Base-by-base conservation (phyloP, 2,797 vertebrate genomes). In the Falco cherrug region DNA sequence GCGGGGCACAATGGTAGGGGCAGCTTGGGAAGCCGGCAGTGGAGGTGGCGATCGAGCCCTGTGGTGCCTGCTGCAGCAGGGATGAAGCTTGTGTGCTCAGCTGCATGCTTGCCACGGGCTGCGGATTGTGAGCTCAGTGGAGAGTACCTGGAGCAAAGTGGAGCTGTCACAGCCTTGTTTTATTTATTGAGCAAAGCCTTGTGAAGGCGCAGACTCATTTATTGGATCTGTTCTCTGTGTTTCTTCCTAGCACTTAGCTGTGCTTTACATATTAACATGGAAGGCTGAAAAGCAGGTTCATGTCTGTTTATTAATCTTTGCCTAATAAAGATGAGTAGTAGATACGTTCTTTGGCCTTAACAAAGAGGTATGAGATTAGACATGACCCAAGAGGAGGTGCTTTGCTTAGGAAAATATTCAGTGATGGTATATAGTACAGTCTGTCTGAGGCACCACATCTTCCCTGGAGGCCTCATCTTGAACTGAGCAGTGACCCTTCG, bases 331-430 rank as follows among this genome's bases (percentile, higher is more conserved):
- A 96, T 95, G 89, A 97, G 91, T 92, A 92, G 81, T 80, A 95
- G 96, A 73, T 95, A 97, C 35, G 95, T 94, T 88, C 85, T 91
- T 79, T 97, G 93, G 87, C 96, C 96, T 97, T 97, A 96, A 94
- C 90, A 92, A 93, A 93, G 95, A 93, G 90, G 33, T 93, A 69
- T 96, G 95, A 95, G 97, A 96, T 96, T 96, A 96, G 90, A 94
- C 76, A 76, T 88, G 94, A 96, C 96, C 93, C 69, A 45, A 60
- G 87, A 95, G 91, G 87, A 92, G 95, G 67, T 84, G 87, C 94
- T 96, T 95, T 96, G 86, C 79, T 84, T 80, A 89, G 81, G 80
- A 89, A 85, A 94, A 94, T 95, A 92, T 54, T 77, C 85, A 88
- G 75, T 0, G 0, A 29, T 82, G 75, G 67, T 84, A 16, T 65